These are phyloP conservation scores for Parauchenoglanis ngamensis DNA, from an alignment of 2,797 vertebrate genomes.

Conservation along the genomic window DNA sequence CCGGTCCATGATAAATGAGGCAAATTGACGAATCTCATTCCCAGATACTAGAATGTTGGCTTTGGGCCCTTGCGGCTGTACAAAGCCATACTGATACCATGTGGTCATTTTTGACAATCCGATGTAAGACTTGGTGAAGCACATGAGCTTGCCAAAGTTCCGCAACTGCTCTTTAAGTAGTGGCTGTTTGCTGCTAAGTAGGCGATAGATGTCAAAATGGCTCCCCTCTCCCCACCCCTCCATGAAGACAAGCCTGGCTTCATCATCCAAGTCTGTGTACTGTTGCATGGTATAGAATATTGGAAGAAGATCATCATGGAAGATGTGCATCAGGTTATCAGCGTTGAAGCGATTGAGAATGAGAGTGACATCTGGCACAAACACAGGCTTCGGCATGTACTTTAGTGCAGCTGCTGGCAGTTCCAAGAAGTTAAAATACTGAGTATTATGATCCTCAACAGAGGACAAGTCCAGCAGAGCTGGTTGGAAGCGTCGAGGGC, in stretches of 20 bases:
- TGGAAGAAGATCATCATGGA: conserved; percentile 94
- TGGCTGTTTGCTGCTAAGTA: conserved; percentile 92
- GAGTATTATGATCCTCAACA: conserved; percentile 96
- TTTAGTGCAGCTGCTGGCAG: conserved; percentile 89
- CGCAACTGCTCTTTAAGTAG: conserved; percentile 90
- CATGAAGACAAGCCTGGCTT: conserved; percentile 94
- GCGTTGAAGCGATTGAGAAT: conserved; percentile 96
- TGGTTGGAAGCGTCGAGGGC: conserved; percentile 92
- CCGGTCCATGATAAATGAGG: conserved; percentile 80
- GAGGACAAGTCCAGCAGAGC: conserved; percentile 94
- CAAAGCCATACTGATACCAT: conserved; percentile 98
- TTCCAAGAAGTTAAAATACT: conserved; percentile 98
- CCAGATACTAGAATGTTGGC: conserved; percentile 96
- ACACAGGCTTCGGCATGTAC: conserved; percentile 94
- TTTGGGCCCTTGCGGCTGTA: conserved; percentile 96
- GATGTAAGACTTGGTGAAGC: conserved; percentile 93
- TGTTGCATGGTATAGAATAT: conserved; percentile 96
- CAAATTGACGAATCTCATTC: conserved; percentile 91
- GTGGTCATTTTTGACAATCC: conserved; percentile 96
- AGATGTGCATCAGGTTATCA: conserved; percentile 97
- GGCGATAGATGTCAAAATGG: conserved; percentile 91
- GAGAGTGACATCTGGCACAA: conserved; percentile 91
- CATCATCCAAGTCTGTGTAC: conserved; percentile 85
- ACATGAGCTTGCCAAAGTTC: conserved; percentile 91
- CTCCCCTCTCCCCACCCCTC: conserved; percentile 93